Base-by-base conservation (phyloP, 2,888 invertebrate genomes). In the Ecliptopera silaceata region DNA sequence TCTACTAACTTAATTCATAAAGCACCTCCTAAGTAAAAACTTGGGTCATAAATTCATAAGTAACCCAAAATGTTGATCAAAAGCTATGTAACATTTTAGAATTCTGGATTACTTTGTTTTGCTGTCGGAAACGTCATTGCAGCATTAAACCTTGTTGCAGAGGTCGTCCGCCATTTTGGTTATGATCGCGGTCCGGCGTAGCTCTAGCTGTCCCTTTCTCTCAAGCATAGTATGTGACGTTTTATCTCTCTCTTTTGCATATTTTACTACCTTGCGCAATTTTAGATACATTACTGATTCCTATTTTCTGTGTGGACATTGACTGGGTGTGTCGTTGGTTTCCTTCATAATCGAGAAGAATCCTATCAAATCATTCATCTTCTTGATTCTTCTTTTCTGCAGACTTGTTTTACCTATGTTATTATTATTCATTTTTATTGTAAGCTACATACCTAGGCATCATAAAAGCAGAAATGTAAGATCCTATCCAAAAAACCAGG, bases 151-250 rank as follows among this genome's bases (percentile, higher is more conserved):
- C 49, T 57, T 59, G 59, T 57, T 56, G 48, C 42, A 31, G 51
- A 45, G 36, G 46, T 52, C 50, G 52, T 38, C 50, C 55, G 59
- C 61, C 64, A 64, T 64, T 50, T 60, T 56, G 55, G 26, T 58
- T 36, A 54, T 43, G 49, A 41, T 32, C 48, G 47, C 36, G 32
- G 10, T 36, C 49, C 50, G 42, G 32, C 36, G 22, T 45, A 41
- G 15, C 31, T 55, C 17, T 45, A 41, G 15, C 31, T 55, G 42
- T 61, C 53, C 31, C 49, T 17, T 52, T 61, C 53, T 49, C 34
- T 31, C 50, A 29, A 26, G 34, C 29, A 13, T 11, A 6, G 22
- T 15, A n/a, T 13, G n/a, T 13, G 26, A 17, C 4, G 31, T 8
- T 31, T 41, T n/a, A 10, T 50, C 59, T 56, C 55, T 52, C 47